Evolutionary conservation across 2,888 invertebrate species (phyloP).

Genomic region (Allygus modestus): DNA sequence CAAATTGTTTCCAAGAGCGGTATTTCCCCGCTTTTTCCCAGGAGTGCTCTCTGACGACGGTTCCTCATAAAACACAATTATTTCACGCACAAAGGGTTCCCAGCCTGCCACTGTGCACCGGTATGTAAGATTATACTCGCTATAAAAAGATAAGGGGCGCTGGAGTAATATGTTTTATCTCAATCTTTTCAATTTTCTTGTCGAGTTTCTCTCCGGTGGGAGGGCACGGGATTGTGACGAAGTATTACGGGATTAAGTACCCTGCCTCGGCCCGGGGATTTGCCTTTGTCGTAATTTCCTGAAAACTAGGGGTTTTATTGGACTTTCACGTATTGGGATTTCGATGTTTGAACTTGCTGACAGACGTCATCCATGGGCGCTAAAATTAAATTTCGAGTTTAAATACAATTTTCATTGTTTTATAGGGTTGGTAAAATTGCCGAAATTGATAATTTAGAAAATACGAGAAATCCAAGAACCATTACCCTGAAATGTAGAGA

Average conservation of each 20-base stretch:
- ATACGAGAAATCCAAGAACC: no score
- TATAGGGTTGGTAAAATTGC: no score
- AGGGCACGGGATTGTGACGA: constrained; percentile 50
- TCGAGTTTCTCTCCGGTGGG: constrained; percentile 32
- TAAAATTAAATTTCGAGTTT: no score
- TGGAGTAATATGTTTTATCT: constrained; percentile 62
- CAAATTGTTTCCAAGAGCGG: constrained; percentile 48
- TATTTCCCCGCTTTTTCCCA: constrained; percentile 46
- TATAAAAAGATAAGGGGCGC: constrained; percentile 59
- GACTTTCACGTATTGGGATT: background rate
- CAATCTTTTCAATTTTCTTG: constrained; percentile 65
- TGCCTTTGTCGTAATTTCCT: constrained; percentile 15
- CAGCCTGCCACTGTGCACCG: constrained; percentile 40
- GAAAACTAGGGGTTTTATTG: background rate
- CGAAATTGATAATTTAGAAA: no score
- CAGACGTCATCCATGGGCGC: no score
- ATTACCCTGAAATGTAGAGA: no score
- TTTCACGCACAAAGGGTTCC: constrained; percentile 62
- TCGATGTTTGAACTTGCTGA: no score
- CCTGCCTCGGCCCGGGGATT: constrained; percentile 10
- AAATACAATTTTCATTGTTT: no score
- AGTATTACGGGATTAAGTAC: constrained; percentile 47
- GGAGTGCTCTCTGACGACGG: constrained; percentile 33
- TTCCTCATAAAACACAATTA: constrained; percentile 62
- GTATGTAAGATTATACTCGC: constrained; percentile 58